Percentiles rank a stretch among this genome's conserved stretches.
Evolutionary conservation across 1,140 invertebrate species (phyloP).

Genomic region (Hyphantria cunea): DNA sequence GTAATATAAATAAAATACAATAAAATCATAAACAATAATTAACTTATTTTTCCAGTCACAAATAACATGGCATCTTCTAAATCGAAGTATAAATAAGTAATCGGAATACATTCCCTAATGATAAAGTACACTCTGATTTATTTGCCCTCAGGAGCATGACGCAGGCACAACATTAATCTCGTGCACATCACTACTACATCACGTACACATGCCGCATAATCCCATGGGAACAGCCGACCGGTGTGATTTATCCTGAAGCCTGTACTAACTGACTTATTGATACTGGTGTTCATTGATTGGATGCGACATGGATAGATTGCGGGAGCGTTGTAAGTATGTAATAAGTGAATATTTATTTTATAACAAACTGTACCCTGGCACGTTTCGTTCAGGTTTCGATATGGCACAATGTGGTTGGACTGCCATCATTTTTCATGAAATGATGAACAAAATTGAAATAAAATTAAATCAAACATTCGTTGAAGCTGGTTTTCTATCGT

Average conservation of each 20-base stretch:
- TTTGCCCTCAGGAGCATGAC: no score
- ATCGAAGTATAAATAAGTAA: no score
- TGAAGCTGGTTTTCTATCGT: no score
- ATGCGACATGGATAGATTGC: slow-evolving; percentile 10
- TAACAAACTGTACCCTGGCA: background rate
- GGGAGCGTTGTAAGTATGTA: background rate
- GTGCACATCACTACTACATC: slow-evolving; percentile 20
- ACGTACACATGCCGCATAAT: slow-evolving; percentile 19
- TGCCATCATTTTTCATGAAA: background rate
- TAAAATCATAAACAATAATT: slow-evolving; percentile 3
- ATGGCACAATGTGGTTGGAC: no score
- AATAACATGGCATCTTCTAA: no score
- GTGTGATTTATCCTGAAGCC: slow-evolving; percentile 17
- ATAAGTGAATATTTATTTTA: background rate
- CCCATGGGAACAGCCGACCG: slow-evolving; percentile 17
- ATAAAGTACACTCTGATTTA: slow-evolving; percentile 6
- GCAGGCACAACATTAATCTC: background rate
- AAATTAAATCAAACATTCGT: no score
- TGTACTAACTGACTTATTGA: slow-evolving; percentile 16
- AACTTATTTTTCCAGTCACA: background rate
- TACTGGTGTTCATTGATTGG: slow-evolving; percentile 15
- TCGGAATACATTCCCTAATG: background rate
- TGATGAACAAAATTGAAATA: no score
- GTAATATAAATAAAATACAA: slow-evolving; percentile 8
- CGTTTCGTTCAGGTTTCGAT: no score